Percentiles rank a stretch among this genome's conserved stretches.
These are phyloP conservation scores for Microplitis mediator DNA, from an alignment of 1,140 invertebrate species.

Conservation along the genomic window DNA sequence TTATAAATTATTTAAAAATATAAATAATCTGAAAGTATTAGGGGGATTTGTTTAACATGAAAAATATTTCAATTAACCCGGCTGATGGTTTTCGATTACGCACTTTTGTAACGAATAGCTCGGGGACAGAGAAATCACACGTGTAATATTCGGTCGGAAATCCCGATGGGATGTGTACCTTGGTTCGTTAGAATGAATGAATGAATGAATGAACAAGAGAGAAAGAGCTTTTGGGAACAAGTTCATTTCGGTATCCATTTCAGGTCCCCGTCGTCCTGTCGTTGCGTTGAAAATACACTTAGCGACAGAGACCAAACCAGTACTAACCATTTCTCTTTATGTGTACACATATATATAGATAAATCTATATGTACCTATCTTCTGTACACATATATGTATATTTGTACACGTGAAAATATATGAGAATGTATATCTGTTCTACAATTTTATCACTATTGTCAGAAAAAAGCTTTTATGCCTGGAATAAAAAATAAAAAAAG, in stretches of 20 bases:
- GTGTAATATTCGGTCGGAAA: slow-evolving; percentile 15
- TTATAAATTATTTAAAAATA: no score
- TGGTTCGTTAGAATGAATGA: no score
- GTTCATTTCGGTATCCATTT: slow-evolving; percentile 27
- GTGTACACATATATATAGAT: neutral
- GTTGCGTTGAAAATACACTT: slow-evolving; percentile 2
- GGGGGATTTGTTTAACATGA: neutral
- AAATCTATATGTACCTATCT: neutral
- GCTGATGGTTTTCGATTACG: slow-evolving; percentile 23
- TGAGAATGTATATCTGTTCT: neutral
- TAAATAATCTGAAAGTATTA: neutral
- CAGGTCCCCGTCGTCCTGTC: slow-evolving; percentile 19
- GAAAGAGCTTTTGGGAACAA: slow-evolving; percentile 8
- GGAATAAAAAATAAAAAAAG: neutral
- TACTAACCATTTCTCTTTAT: neutral
- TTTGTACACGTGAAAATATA: neutral
- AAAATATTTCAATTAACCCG: slow-evolving; percentile 27
- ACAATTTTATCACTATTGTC: neutral
- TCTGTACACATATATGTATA: no score
- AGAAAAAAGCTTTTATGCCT: neutral
- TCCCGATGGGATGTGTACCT: slow-evolving; percentile 5
- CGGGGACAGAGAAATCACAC: slow-evolving; percentile 8
- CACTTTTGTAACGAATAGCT: neutral
- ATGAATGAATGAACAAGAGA: slow-evolving; percentile 5
- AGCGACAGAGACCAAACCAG: neutral